A percentile compares a stretch with the other conserved stretches of the same genome.
Conservation (phyloP, 2,888 invertebrate species). For the Lymantria dispar region DNA sequence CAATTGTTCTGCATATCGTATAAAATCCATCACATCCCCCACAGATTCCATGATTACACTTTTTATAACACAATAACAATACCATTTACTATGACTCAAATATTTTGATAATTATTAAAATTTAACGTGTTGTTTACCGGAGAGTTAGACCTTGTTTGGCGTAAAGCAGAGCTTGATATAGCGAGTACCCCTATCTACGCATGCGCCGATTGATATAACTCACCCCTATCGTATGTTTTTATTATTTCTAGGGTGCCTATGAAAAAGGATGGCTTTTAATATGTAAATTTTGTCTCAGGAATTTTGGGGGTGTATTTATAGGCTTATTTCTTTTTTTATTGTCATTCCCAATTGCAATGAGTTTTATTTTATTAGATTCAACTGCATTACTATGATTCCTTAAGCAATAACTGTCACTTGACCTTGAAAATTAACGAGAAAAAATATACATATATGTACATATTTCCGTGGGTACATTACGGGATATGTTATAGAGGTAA, state of each 20-base stretch:
- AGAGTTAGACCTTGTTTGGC: not conserved
- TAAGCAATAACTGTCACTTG: too few relatives aligned
- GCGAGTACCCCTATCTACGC: not conserved
- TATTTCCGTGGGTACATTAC: too few relatives aligned
- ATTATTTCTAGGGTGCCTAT: not conserved
- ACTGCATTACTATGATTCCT: too few relatives aligned
- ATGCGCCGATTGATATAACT: conserved; percentile 6
- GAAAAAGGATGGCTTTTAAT: not conserved
- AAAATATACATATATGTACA: too few relatives aligned
- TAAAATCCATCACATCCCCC: not conserved
- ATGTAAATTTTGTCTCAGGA: too few relatives aligned
- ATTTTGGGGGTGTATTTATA: too few relatives aligned
- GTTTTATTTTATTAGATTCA: too few relatives aligned
- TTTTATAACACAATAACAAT: not conserved
- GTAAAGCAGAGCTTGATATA: not conserved
- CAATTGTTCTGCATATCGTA: not conserved
- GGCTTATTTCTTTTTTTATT: too few relatives aligned
- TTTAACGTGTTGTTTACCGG: not conserved
- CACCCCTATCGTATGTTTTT: not conserved
- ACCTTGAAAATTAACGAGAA: too few relatives aligned
- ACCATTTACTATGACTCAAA: not conserved
- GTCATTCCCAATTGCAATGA: too few relatives aligned
- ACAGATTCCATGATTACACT: not conserved
- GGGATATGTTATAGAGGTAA: too few relatives aligned
- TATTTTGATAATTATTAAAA: not conserved